A percentile compares a stretch with the other conserved stretches of the same genome.
Conservation (phyloP, 1,140 invertebrate genomes). For the Scaptomyza hsui region DNA sequence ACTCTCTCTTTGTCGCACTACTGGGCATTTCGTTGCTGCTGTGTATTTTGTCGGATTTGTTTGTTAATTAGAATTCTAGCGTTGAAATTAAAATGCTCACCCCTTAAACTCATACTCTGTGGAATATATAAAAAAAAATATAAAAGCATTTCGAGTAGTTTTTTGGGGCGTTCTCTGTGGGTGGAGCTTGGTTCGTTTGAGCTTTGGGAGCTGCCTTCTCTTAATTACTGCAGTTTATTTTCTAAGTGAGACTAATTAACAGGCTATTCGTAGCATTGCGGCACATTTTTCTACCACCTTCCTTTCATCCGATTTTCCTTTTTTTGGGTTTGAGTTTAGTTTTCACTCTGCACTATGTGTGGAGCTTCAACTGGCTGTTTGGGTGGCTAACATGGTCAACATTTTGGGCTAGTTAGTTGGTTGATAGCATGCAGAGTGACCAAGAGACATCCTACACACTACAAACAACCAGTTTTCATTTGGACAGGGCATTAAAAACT, state of each 20-base stretch:
- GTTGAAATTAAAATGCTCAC: conserved; percentile 77
- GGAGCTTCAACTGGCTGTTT: conserved; percentile 21
- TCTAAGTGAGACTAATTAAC: conserved; percentile 84
- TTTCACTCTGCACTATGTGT: conserved; percentile 5
- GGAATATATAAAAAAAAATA: conserved; percentile 8
- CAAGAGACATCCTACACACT: not conserved
- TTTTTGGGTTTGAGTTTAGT: conserved; percentile 5
- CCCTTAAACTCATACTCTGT: conserved; percentile 17
- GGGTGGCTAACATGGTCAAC: conserved; percentile 56
- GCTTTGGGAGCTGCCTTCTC: conserved; percentile 45
- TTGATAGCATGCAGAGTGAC: conserved; percentile 36
- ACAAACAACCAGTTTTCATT: conserved; percentile 9
- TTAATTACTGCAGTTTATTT: conserved; percentile 84
- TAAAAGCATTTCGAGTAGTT: conserved; percentile 53
- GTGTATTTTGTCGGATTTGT: conserved; percentile 80
- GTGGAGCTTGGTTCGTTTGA: conserved; percentile 31
- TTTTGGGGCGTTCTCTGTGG: conserved; percentile 47
- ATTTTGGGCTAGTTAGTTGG: conserved; percentile 52
- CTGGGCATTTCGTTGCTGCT: conserved; percentile 47
- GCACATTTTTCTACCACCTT: conserved; percentile 47
- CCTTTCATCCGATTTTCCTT: too few relatives aligned
- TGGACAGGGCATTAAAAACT: conserved; percentile 16
- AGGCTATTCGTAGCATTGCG: conserved; percentile 79
- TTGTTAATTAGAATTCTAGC: conserved; percentile 83
- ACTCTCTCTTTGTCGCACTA: conserved; percentile 13